Evolutionary conservation across 1,140 invertebrate genomes (phyloP), one percentile per base, ranked within the genome.

Genomic region (Chymomyza costata): DNA sequence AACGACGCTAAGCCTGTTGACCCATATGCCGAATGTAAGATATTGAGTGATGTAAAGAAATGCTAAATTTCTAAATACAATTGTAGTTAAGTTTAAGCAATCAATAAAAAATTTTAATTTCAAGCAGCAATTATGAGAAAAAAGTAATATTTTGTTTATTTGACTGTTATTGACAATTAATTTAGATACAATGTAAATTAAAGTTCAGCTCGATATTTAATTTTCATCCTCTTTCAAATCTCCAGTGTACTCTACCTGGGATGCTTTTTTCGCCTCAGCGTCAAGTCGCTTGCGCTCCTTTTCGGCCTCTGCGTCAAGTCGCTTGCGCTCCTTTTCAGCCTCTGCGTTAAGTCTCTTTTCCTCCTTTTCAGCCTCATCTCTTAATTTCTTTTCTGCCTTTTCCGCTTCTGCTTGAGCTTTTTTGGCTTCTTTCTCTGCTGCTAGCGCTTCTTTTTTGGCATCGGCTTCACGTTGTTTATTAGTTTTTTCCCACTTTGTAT

Each of bases 1-100:
- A 81, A 81, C 50, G 59, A 66, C 34, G 38, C 43, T 13, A 57
- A 76, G 57, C 32, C 15, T 2, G 17, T 34, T 1, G 71, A 78
- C 45, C 34, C 73, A 0, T 64, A 40, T 28, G 53, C 49, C 6
- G 78, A 81, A 44, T 85, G 83, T 30, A 80, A 82, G 45, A 56
- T 68, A 47, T 62, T 83, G 0, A 58, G 70, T 3, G 82, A 84
- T 35, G 70, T 82, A 1, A 53, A 55, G 28, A 80, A 84, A 34
- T 84, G 82, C 56, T 84, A 73, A 25, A 15, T 28, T 38, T 25
- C 7, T 45, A 25, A 5, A 8, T 48, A 31, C 31, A 38, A 31
- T 64, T 51, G 19, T 25, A 8, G 21, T 8, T 25, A 25, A 14
- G n/a, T 41, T 28, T 19, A 30, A n/a, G 15, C 7, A 34, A 35